Percentiles rank a stretch among this genome's conserved stretches.
These are phyloP conservation scores for Ophioninae sp. DNA, from an alignment of 2,888 invertebrate genomes.

Conservation along the genomic window DNA sequence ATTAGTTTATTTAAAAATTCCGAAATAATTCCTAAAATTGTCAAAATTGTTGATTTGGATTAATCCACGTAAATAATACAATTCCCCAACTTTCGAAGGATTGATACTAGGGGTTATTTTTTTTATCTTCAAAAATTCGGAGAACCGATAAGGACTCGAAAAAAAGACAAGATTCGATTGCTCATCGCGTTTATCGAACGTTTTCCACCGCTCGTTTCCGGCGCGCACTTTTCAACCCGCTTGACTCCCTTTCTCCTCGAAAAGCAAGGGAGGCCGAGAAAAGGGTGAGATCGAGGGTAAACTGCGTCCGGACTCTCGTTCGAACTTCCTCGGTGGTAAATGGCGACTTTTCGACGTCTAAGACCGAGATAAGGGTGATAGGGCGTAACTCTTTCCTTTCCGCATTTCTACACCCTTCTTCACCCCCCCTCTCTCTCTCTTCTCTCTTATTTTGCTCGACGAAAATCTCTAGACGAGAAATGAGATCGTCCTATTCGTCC, in stretches of 20 bases:
- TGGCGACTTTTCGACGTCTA: conserved; percentile 51
- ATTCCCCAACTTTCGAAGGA: conserved; percentile 4
- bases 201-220: conserved; percentile 38
- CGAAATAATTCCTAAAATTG: too few relatives aligned
- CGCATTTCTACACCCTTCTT: neutral
- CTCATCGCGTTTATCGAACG: conserved; percentile 30
- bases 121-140: conserved; percentile 48
- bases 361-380: conserved; percentile 49
- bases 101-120: too few relatives aligned
- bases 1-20: too few relatives aligned
- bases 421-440: neutral
- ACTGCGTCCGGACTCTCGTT: conserved; percentile 39
- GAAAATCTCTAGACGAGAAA: conserved; percentile 26
- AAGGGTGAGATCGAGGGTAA: conserved; percentile 11
- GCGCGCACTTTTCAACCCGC: conserved; percentile 44
- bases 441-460: conserved; percentile 1
- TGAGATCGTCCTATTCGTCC: conserved; percentile 50
- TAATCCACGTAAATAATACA: conserved; percentile 20
- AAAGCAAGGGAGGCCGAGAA: conserved; percentile 2
- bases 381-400: conserved; percentile 35
- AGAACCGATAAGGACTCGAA: conserved; percentile 27
- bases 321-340: conserved; percentile 40
- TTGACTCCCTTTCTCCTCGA: conserved; percentile 19
- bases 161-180: conserved; percentile 13
- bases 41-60: too few relatives aligned